Percentiles rank a stretch among this genome's conserved stretches.
Conservation (phyloP, 2,888 invertebrate genomes). For the Xestobium rufovillosum region DNA sequence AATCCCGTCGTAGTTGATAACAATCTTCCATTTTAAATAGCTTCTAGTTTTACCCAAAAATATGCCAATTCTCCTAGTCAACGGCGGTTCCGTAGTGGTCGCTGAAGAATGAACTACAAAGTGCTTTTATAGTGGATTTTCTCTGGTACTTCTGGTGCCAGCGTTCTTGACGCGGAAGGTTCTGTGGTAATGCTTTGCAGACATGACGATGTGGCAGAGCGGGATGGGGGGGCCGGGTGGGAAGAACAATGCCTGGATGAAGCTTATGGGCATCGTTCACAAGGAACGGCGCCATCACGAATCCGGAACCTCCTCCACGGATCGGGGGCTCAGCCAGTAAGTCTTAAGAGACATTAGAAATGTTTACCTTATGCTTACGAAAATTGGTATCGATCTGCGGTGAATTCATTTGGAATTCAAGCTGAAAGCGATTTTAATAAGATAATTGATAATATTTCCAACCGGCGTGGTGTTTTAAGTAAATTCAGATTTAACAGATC, state of each 20-base stretch:
- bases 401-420: no score
- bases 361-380: no score
- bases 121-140: not conserved
- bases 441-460: no score
- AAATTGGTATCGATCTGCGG: no score
- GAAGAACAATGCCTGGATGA: constrained; percentile 76
- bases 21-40: constrained; percentile 31
- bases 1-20: constrained; percentile 21
- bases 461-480: no score
- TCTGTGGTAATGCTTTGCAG: constrained; percentile 37
- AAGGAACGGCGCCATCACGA: constrained; percentile 65
- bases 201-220: constrained; percentile 71
- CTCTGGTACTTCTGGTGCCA: constrained; percentile 12
- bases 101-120: constrained; percentile 3
- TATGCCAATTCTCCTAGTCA: constrained; percentile 2
- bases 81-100: constrained; percentile 4
- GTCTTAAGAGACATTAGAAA: no score
- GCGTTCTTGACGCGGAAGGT: constrained; percentile 22
- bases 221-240: constrained; percentile 67
- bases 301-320: constrained; percentile 51
- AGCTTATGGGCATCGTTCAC: constrained; percentile 73
- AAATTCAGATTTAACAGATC: no score
- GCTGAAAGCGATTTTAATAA: no score
- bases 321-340: constrained; percentile 64
- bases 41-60: constrained; percentile 19